Evolutionary conservation across 1,140 invertebrate species (phyloP), one percentile per base, ranked within the genome.

Genomic region (Rhyzopertha dominica): DNA sequence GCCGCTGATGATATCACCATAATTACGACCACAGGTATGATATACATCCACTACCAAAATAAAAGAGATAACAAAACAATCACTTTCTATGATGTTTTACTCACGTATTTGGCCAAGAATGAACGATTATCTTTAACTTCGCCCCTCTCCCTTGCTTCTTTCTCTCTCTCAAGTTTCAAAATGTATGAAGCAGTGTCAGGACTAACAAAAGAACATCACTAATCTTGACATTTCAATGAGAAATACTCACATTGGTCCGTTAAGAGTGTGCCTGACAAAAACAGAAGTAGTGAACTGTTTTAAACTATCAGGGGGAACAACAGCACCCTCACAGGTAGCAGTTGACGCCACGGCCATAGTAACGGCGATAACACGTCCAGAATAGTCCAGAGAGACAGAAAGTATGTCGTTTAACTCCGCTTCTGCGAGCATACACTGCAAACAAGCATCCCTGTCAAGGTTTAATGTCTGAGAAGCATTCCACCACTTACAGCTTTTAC

Each of bases 71-170:
- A 35, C 28, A 39, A 31, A 45, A 36, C 8, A 16, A 17, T 13
- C 7, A 36, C 39, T 7, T 5, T 5, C 20, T 10, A 35, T 14
- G 8, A 22, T 44, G 25, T 13, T 23, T 14, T 29, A 81, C 87
- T 86, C 81, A 95, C 91, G 77, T 97, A 97, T 95, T 95, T 97
- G 1, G 87, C 87, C 58, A 97, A 78, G 67, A 97, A 96, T 34
- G 90, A 93, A 61, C 90, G 75, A 66, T 94, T 95, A 65, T 97
- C 93, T 67, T 87, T 87, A 36, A 83, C 76, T 58, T 94, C 90
- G 19, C 90, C 92, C 52, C 87, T 84, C 63, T 92, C 85, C 56
- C 90, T 82, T 5, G 91, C 90, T 68, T 89, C 85, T 55, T 84
- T 81, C 70, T 97, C 93, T 44, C 84, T 70, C 67, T 95, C 92